These are phyloP conservation scores for Holacanthus passer DNA, from an alignment of 2,113 vertebrate genomes.

Conservation along the genomic window DNA sequence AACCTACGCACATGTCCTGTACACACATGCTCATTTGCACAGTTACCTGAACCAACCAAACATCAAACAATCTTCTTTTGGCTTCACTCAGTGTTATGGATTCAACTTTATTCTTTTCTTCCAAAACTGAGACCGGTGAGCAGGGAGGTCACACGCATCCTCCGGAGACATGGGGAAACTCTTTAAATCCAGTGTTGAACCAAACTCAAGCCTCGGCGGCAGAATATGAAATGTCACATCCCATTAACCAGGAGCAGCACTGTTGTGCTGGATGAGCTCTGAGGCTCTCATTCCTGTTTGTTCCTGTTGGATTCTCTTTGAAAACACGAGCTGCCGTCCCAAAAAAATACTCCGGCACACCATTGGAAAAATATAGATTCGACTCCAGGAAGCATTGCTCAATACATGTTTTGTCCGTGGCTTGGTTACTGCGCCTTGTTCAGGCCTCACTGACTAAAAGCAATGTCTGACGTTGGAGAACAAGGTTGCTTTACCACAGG, in stretches of 20 bases:
- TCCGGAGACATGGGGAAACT: slow-evolving; percentile 39
- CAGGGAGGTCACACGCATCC: slow-evolving; percentile 31
- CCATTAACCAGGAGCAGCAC: slow-evolving; percentile 58
- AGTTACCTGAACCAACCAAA: slow-evolving; percentile 47
- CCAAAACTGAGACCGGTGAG: neutral
- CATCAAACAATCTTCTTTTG: slow-evolving; percentile 61
- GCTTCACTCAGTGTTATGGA: slow-evolving; percentile 28
- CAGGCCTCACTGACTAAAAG: slow-evolving; percentile 61
- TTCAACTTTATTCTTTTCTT: neutral
- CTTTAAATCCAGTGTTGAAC: slow-evolving; percentile 29
- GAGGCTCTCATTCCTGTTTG: slow-evolving; percentile 49
- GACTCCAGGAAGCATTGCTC: slow-evolving; percentile 66
- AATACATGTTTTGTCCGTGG: slow-evolving; percentile 47
- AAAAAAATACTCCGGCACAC: slow-evolving; percentile 27
- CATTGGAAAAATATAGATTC: slow-evolving; percentile 62
- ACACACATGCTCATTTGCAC: slow-evolving; percentile 23
- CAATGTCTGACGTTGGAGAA: slow-evolving; percentile 50
- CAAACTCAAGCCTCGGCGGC: slow-evolving; percentile 52
- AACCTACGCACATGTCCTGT: slow-evolving; percentile 31
- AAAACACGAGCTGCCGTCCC: slow-evolving; percentile 51
- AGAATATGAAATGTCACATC: slow-evolving; percentile 59
- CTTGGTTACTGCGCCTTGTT: slow-evolving; percentile 45
- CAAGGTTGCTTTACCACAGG: slow-evolving; percentile 40
- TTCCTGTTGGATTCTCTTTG: slow-evolving; percentile 60
- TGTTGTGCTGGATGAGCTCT: slow-evolving; percentile 42